Base-by-base conservation (phyloP, 2,113 vertebrate genomes). In the Gobiocypris rarus region DNA sequence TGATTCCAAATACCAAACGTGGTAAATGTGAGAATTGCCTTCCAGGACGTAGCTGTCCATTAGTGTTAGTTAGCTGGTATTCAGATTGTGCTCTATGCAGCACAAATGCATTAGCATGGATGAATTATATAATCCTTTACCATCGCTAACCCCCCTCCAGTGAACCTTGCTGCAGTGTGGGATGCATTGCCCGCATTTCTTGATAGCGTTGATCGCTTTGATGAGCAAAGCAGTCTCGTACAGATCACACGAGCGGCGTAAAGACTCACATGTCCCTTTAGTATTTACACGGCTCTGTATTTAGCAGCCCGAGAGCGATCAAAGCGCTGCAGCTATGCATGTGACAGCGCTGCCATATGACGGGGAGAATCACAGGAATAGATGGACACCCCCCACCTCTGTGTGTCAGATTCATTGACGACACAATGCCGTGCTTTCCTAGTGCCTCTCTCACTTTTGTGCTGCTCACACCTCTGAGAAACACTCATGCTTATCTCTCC, bases 391-490 rank as follows among this genome's bases (percentile, higher is more conserved):
- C 56, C 48, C 22, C 81, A 34, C 14, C 70, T 26, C 73, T 45
- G 59, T 83, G 59, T 67, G 5, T 34, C 34, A 34, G 81, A 71
- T 73, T 13, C 26, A 1, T 75, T 45, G 45, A 76, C 31, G 24
- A n/a, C 58, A 83, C 82, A 67, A 67, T 83, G 70, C 65, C 6
- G 38, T 38, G 38, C 52, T 56, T 45, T 61, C 48, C 81, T 81
- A 58, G 67, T 13, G 11, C 71, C 59, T 67, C 59, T 74, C 69
- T 85, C n/a, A 58, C 41, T 86, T 38, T 78, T 83, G 83, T 83
- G 59, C 67, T 67, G 82, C 56, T 83, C 26, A 61, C 77, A 59
- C 41, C 79, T 84, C 78, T 65, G 83, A 78, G 83, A 87, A 84
- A 70, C 86, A 87, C 83, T 82, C 65, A 43, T 70, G 19, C 84